These are phyloP conservation scores for Dascyllus trimaculatus DNA, from an alignment of 2,113 vertebrate genomes.

Conservation along the genomic window DNA sequence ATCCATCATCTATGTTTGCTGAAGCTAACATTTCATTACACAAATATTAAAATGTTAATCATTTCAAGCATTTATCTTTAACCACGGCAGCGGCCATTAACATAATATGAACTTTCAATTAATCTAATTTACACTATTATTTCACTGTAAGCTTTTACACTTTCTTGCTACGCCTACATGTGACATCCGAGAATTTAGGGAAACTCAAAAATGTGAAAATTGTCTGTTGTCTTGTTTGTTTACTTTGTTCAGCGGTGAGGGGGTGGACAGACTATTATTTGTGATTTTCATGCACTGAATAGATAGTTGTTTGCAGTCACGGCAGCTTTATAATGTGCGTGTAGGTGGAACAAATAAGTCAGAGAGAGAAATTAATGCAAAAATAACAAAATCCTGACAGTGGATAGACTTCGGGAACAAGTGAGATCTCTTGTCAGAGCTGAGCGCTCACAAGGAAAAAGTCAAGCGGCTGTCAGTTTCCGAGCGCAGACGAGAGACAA, in stretches of 20 bases:
- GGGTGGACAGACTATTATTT: slow-evolving; percentile 69
- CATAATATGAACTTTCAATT: slow-evolving; percentile 58
- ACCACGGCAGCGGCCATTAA: slow-evolving; percentile 37
- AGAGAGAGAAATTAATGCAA: slow-evolving; percentile 56
- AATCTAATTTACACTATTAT: slow-evolving; percentile 13
- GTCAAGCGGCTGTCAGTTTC: slow-evolving; percentile 63
- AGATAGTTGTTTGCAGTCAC: slow-evolving; percentile 39
- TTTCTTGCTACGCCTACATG: slow-evolving; percentile 24
- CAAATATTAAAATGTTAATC: slow-evolving; percentile 41
- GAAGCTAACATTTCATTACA: slow-evolving; percentile 36
- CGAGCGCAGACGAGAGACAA: slow-evolving; percentile 45
- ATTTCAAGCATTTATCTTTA: slow-evolving; percentile 36
- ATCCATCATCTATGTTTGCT: slow-evolving; percentile 5
- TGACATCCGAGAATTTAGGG: slow-evolving; percentile 24
- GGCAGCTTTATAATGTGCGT: slow-evolving; percentile 54
- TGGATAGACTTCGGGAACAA: slow-evolving; percentile 25
- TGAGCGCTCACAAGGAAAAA: slow-evolving; percentile 38
- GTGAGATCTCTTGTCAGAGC: slow-evolving; percentile 42
- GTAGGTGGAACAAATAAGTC: slow-evolving; percentile 74
- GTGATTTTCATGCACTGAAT: slow-evolving; percentile 50
- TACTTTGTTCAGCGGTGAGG: slow-evolving; percentile 50
- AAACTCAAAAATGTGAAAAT: slow-evolving; percentile 54
- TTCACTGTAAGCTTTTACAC: slow-evolving; percentile 16
- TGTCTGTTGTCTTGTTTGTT: slow-evolving; percentile 49
- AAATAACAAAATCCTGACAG: slow-evolving; percentile 37